Conservation (phyloP, 2,888 invertebrate genomes). For the Cylindroiulus punctatus region DNA sequence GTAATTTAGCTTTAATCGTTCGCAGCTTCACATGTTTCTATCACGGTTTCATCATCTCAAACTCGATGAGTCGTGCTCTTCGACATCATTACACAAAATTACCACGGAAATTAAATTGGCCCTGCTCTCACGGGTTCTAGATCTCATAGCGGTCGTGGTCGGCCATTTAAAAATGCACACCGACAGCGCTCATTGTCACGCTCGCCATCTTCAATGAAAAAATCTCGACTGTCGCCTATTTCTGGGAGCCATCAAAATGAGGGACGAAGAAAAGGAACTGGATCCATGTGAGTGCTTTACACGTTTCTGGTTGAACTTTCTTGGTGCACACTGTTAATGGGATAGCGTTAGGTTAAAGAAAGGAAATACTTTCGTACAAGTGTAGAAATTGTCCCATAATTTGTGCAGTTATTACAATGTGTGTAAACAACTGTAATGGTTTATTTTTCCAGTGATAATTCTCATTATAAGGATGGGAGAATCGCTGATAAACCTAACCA, state of each 20-base stretch:
- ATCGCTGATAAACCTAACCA: constrained; percentile 21
- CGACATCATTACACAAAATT: background rate
- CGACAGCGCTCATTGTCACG: constrained; percentile 11
- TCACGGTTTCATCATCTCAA: constrained; percentile 36
- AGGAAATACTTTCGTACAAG: background rate
- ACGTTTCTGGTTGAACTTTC: background rate
- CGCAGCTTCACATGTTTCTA: background rate
- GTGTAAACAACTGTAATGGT: background rate
- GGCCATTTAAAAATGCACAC: constrained; percentile 39
- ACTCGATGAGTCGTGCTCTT: constrained; percentile 13
- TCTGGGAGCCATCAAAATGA: constrained; percentile 26
- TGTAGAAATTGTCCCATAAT: background rate
- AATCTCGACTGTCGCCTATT: constrained; percentile 11
- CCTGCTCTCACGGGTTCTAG: constrained; percentile 48
- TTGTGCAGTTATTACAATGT: background rate
- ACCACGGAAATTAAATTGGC: constrained; percentile 30
- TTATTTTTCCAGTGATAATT: constrained; percentile 21
- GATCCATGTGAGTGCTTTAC: background rate
- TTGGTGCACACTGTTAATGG: background rate
- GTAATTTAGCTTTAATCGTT: constrained; percentile 17
- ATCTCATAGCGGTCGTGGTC: constrained; percentile 46
- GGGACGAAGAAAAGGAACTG: constrained; percentile 31
- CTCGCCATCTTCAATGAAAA: constrained; percentile 39
- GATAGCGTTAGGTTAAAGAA: background rate
- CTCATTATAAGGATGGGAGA: constrained; percentile 29